Evolutionary conservation across 2,113 vertebrate species (phyloP).

Genomic region (Canis aureus): DNA sequence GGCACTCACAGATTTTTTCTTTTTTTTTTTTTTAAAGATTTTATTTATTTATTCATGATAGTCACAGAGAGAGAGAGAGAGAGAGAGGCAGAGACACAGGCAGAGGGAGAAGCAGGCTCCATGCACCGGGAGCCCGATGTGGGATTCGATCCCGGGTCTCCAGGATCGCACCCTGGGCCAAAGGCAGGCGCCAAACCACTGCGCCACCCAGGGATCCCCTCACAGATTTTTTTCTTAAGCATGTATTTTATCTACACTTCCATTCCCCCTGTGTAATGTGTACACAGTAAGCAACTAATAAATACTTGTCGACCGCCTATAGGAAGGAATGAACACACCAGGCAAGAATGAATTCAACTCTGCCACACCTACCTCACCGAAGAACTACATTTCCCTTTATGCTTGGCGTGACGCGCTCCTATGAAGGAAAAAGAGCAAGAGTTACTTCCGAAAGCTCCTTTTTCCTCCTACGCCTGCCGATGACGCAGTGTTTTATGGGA

Average conservation of each 20-base stretch:
- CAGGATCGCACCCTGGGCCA: too few relatives aligned
- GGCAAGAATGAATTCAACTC: not conserved
- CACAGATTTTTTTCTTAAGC: not conserved
- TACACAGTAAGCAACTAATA: conserved; percentile 6
- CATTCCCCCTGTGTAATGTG: not conserved
- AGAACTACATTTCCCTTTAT: conserved; percentile 52
- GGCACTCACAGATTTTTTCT: too few relatives aligned
- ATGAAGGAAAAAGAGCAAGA: not conserved
- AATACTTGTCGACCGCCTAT: not conserved
- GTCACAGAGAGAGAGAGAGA: too few relatives aligned
- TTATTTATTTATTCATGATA: too few relatives aligned
- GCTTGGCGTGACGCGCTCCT: not conserved
- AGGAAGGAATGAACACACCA: not conserved
- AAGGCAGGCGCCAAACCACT: too few relatives aligned
- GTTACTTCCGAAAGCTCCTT: not conserved
- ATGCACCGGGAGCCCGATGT: too few relatives aligned
- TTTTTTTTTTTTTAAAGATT: too few relatives aligned
- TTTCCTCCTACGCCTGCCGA: too few relatives aligned
- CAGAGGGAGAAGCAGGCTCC: too few relatives aligned
- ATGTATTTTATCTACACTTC: conserved; percentile 38
- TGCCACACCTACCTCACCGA: not conserved
- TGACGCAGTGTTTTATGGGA: conserved; percentile 49
- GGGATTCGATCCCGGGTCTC: too few relatives aligned
- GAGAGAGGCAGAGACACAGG: too few relatives aligned
- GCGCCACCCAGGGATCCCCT: too few relatives aligned